Base-by-base conservation (phyloP, 1,140 invertebrate genomes). In the Eciton burchellii region DNA sequence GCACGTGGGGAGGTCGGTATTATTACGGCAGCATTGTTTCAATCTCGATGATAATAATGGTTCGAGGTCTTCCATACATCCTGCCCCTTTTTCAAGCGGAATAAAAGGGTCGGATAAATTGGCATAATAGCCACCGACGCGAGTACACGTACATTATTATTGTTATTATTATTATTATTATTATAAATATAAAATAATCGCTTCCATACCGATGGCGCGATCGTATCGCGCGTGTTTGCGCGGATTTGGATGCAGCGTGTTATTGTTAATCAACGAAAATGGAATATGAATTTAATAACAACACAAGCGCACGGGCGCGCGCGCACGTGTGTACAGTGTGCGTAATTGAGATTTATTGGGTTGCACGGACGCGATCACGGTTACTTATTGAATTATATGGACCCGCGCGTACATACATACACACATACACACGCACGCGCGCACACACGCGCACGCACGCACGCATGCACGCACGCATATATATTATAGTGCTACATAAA, bases 231-330 rank as follows among this genome's bases (percentile, higher is more conserved):
- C 45, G 35, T 21, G 57, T 62, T 54, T 35, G 11, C 5, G n/a
- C 43, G 11, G 21, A 54, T 29, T 66, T 77, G 24, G 14, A 41
- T 26, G 16, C 47, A 19, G 16, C 62, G 35, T n/a, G 26, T 77
- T 77, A 68, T 65, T 68, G 35, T 77, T 77, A 77, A 35, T 43
- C 21, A 66, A 68, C 63, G 52, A 56, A 21, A 68, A 79, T 29
- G 43, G 35, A 26, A 43, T 66, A 54, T 41, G 21, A 68, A 79
- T 79, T 68, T 16, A 56, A 54, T 79, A 65, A 52, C 12, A 63
- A 24, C 19, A 29, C 35, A 35, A 35, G 2, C 35, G 35, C 35
- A 35, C 6, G 35, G 2, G 35, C 35, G 35, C 19, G 19, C 19
- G 19, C 19, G 19, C 19, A 52, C n/a, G n/a, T 52, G n/a, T 52